Conservation (phyloP, 2,797 vertebrate genomes). For the Sphenodon punctatus region DNA sequence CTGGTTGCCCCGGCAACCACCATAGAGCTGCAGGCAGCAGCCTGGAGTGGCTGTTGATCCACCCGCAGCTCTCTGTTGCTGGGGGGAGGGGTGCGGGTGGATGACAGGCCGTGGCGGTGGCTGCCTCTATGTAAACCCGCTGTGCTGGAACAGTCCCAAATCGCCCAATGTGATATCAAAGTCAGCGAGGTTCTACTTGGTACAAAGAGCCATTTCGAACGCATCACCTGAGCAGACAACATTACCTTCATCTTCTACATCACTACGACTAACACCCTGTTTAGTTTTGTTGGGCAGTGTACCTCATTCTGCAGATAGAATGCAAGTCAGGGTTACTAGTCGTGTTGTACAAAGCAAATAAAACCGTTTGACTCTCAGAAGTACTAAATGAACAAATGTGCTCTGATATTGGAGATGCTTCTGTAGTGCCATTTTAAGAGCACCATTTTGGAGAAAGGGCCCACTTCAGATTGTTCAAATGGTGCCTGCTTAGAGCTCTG, state of each 20-base stretch:
- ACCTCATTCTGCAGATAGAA: neutral
- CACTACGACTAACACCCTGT: neutral
- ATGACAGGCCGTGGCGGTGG: too few species aligned
- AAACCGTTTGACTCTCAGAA: neutral
- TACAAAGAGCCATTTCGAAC: neutral
- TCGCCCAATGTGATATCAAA: rapidly evolving
- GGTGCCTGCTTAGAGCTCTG: neutral
- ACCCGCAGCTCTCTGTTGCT: too few species aligned
- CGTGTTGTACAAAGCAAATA: neutral
- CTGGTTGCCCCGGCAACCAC: too few species aligned
- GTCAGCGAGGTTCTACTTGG: neutral
- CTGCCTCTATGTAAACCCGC: too few species aligned
- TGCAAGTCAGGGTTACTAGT: neutral
- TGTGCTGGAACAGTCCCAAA: too few species aligned
- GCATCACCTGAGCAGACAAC: neutral
- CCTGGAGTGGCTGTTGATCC: too few species aligned
- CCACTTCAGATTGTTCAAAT: neutral
- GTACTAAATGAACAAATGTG: neutral
- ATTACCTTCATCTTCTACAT: neutral
- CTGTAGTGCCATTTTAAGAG: neutral
- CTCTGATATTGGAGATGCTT: neutral
- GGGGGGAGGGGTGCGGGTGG: too few species aligned
- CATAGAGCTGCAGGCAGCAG: too few species aligned
- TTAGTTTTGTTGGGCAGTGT: too few species aligned
- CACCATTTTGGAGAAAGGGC: neutral